Evolutionary conservation across 2,113 vertebrate genomes (phyloP), one percentile per base, ranked within the genome.

Genomic region (Fukomys damarensis): DNA sequence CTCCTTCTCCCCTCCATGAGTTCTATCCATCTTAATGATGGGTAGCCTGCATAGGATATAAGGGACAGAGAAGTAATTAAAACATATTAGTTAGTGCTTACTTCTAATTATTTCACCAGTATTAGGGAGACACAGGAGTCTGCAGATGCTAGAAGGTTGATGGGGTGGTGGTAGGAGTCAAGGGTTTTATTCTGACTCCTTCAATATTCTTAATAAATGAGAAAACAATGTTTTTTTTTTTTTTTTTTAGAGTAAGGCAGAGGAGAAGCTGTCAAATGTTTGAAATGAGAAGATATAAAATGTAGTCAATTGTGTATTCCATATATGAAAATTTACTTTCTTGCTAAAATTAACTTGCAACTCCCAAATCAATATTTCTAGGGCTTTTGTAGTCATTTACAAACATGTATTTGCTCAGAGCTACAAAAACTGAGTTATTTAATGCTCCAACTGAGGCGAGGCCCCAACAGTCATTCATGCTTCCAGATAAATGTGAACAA

Each of bases 51-150:
- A n/a, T n/a, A 30, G 32, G 17, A n/a, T n/a, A 68, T 17, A 68
- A 68, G 65, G 65, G 65, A 7, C 65, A 66, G 65, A 68, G 22
- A 70, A 38, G 19, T 38, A 70, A 70, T 3, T 1, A 70, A 70
- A 13, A 70, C n/a, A 22, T 38, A 74, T 43, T 41, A 74, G 32
- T 86, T n/a, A 41, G 10, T 82, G 41, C 54, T 88, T 46, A 49
- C n/a, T 56, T 92, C 59, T 93, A 49, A 43, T 92, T 74, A 77
- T 90, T 81, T 93, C 56, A 41, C 65, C n/a, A 58, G 11, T 61
- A 76, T 91, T 43, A 93, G 46, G 22, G 72, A 52, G 16, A 43
- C 30, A 59, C 28, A 12, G 14, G 68, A 84, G 22, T 93, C 13
- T 63, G 66, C 22, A 68, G 59, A 30, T 86, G 49, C 43, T n/a